phyloP scores from a whole-genome alignment of 1,140 invertebrate genomes.

The Rhopalosiphum maidis region DNA sequence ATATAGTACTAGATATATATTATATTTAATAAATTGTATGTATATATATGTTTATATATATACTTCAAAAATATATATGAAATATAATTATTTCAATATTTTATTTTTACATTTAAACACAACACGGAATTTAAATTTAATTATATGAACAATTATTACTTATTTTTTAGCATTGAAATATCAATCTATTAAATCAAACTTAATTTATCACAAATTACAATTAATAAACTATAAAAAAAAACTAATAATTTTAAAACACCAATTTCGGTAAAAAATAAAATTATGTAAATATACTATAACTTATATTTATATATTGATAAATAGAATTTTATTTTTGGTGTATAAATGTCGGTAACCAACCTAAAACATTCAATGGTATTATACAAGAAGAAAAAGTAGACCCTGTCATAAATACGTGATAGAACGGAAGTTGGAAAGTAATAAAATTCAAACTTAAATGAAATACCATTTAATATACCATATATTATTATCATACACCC shows the following conservation, averaged over 20 bases:
- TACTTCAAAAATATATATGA: neutral
- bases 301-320: neutral
- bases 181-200: neutral
- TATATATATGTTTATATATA: too few species aligned
- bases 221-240: neutral
- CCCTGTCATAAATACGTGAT: slow-evolving; percentile 11
- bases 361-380: neutral
- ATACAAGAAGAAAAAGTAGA: neutral
- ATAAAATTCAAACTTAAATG: slow-evolving; percentile 51
- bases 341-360: neutral
- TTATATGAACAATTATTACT: neutral
- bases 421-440: slow-evolving; percentile 13
- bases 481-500: slow-evolving; percentile 33
- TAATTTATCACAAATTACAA: neutral
- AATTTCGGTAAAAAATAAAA: too few species aligned
- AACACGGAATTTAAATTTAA: neutral
- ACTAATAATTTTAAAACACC: neutral
- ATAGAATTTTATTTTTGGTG: neutral
- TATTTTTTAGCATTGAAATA: neutral
- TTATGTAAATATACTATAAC: neutral
- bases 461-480: slow-evolving; percentile 42
- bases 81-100: neutral
- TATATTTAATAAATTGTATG: too few species aligned
- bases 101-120: neutral
- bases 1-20: neutral